Percentiles rank a stretch among this genome's conserved stretches.
Evolutionary conservation across 2,888 invertebrate genomes (phyloP).

Genomic region (Antheraea assamensis): DNA sequence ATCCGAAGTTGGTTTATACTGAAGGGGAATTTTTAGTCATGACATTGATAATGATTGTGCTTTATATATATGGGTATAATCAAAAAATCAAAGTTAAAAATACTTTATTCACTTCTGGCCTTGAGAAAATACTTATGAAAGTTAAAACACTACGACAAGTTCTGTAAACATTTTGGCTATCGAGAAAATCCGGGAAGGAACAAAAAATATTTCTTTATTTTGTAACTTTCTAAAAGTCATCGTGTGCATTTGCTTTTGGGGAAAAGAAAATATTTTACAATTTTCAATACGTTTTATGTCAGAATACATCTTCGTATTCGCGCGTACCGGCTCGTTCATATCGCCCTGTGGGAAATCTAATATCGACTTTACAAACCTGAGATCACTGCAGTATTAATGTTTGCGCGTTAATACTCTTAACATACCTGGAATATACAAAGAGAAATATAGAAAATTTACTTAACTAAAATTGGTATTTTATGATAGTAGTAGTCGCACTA

Average conservation of each 20-base stretch:
- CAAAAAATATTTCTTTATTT: not conserved
- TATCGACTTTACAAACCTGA: slow-evolving; percentile 15
- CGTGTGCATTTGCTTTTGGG: not conserved
- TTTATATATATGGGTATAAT: no score
- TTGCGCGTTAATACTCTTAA: not conserved
- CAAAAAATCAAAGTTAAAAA: no score
- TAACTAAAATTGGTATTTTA: not conserved
- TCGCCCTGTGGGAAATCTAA: slow-evolving; percentile 3
- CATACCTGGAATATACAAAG: not conserved
- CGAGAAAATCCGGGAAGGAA: no score
- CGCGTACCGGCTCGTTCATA: not conserved
- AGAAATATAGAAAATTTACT: not conserved
- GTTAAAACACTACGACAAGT: no score
- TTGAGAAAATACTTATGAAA: no score
- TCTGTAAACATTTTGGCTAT: not conserved
- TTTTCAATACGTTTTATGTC: not conserved
- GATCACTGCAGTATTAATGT: slow-evolving; percentile 4
- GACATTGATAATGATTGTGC: no score
- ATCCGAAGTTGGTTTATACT: no score
- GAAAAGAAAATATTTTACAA: not conserved
- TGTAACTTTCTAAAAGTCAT: not conserved
- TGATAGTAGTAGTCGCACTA: no score
- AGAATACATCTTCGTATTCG: not conserved
- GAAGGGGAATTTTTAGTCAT: no score
- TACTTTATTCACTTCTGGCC: no score